Evolutionary conservation across 2,888 invertebrate genomes (phyloP), one percentile per base, ranked within the genome.

Genomic region (Drosophila recens): DNA sequence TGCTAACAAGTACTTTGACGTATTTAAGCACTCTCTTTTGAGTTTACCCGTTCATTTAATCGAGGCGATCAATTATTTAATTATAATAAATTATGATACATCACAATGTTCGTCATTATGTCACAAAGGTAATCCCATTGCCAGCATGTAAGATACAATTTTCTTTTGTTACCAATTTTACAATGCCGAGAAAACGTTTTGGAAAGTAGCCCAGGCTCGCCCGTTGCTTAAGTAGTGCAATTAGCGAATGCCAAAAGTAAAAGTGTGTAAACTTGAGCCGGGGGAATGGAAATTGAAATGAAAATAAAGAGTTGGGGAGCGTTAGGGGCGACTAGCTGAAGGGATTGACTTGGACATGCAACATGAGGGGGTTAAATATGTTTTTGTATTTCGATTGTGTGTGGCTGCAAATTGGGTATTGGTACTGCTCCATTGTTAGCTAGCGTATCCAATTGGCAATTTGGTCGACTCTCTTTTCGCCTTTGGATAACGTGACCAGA

Each of bases 181-280:
- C 38, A 53, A 45, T 36, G 59, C 27, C 73, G 58, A 73, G 69
- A 59, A 68, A 72, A 68, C 48, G 46, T 36, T 57, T 75, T 66
- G 67, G 81, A 82, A 82, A 82, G 82, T 83, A 53, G 65, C 62
- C 46, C 71, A 57, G 72, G 68, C 72, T 79, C 77, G 80, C 79
- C 81, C 79, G 83, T 77, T 77, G 82, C 58, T 81, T 72, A 81
- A 79, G 65, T 79, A 83, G 78, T 75, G 81, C 84, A 82, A 82
- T 82, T 83, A 82, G 73, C 73, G 64, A 72, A 59, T 58, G 52
- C 71, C 72, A 69, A 82, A 82, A 82, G 84, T 84, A 84, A 82
- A 82, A 82, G 82, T 84, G 82, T 63, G 64, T 67, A 77, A 61
- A 71, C 48, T 40, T 53, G 6, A 52, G 52, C 43, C 30, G 33